A percentile compares a stretch with the other conserved stretches of the same genome.
phyloP scores from a whole-genome alignment of 2,113 vertebrate genomes.

The Amia ocellicauda region DNA sequence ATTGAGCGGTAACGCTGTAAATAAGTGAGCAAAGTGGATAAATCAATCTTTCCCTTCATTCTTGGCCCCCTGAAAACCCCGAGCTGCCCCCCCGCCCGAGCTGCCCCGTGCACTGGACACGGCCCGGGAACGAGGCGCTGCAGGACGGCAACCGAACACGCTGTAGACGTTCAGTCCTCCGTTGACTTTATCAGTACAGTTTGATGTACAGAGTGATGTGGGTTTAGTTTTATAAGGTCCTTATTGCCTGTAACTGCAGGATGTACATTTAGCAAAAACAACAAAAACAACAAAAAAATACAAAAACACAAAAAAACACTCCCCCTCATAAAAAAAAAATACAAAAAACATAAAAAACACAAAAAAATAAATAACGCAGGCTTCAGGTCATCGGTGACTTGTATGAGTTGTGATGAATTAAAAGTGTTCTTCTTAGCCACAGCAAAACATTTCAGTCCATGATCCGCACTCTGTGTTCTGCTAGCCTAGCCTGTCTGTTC shows the following conservation, averaged over 20 bases:
- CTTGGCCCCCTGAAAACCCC: conserved; percentile 31
- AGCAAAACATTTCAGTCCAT: conserved; percentile 56
- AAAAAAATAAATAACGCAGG: neutral
- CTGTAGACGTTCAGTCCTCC: too few species aligned
- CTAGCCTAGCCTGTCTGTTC: conserved; percentile 61
- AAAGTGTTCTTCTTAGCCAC: conserved; percentile 52
- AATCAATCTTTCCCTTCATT: conserved; percentile 28
- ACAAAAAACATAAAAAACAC: too few species aligned
- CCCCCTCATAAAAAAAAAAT: too few species aligned
- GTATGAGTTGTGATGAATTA: conserved; percentile 37
- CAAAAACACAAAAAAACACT: too few species aligned
- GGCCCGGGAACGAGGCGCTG: too few species aligned
- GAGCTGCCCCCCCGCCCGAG: conserved; percentile 22
- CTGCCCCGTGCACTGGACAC: neutral
- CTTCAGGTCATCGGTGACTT: conserved; percentile 32
- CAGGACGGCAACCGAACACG: too few species aligned
- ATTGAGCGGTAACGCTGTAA: conserved; percentile 64
- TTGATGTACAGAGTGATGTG: conserved; percentile 20
- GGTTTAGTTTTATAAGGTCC: conserved; percentile 31
- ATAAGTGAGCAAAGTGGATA: conserved; percentile 39
- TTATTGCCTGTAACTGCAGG: conserved; percentile 26
- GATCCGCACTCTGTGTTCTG: conserved; percentile 57
- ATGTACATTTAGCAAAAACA: conserved; percentile 9
- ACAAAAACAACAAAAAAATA: conserved; percentile 8
- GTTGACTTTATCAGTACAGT: too few species aligned